A percentile compares a stretch with the other conserved stretches of the same genome.
Evolutionary conservation across 2,888 invertebrate genomes (phyloP).

Genomic region (Hedya salicella): DNA sequence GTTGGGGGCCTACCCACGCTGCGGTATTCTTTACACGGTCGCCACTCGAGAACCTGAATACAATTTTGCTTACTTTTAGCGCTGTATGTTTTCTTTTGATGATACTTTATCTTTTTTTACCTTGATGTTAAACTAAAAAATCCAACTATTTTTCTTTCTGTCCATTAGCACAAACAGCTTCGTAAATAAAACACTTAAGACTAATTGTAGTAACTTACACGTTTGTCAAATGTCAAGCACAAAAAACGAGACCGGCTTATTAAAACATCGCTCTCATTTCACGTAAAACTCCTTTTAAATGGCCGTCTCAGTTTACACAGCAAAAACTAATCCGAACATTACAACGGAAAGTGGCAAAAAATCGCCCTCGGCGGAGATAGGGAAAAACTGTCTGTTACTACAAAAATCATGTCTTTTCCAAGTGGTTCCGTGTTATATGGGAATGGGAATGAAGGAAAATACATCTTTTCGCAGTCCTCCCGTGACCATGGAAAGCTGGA

Average conservation of each 20-base stretch:
- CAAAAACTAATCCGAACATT: slow-evolving; percentile 60
- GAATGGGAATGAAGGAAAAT: background rate
- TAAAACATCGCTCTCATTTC: slow-evolving; percentile 51
- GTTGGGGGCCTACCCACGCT: no score
- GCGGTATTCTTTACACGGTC: no score
- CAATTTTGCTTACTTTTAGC: no score
- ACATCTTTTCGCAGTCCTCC: no score
- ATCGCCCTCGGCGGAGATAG: slow-evolving; percentile 44
- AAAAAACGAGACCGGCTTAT: slow-evolving; percentile 50
- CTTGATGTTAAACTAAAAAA: no score
- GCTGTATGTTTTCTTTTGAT: no score
- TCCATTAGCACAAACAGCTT: background rate
- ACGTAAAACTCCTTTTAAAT: slow-evolving; percentile 56
- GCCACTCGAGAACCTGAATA: no score
- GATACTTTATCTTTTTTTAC: no score
- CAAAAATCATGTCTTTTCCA: slow-evolving; percentile 11
- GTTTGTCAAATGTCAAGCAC: slow-evolving; percentile 11
- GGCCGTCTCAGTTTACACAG: slow-evolving; percentile 62
- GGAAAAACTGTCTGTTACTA: slow-evolving; percentile 44
- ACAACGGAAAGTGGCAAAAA: slow-evolving; percentile 47
- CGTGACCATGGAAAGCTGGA: no score
- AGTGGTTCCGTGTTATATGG: slow-evolving; percentile 3
- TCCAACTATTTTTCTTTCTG: no score
- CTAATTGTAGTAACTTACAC: background rate
- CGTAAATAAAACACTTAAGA: background rate